Base-by-base conservation (phyloP, 2,888 invertebrate species). In the Nephrotoma appendiculata region DNA sequence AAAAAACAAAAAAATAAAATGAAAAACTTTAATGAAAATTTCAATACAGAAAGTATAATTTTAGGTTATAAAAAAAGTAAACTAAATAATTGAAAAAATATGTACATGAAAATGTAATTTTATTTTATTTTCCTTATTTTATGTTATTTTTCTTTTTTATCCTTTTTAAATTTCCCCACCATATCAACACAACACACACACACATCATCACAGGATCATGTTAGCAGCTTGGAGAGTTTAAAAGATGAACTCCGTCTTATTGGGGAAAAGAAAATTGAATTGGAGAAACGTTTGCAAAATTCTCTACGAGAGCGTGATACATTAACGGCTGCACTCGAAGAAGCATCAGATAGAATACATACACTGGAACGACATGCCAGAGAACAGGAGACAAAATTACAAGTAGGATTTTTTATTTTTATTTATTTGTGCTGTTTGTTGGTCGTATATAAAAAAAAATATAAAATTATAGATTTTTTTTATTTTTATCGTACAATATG, bases 201-300 rank as follows among this genome's bases (percentile, higher is more conserved):
- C 15, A n/a, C 43, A 86, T 41, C 42, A 15, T n/a, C n/a, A 6
- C 94, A 97, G 93, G 97, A 98, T 90, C 98, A 98, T 90, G 96
- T 97, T 88, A 96, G 95, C 90, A 97, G 98, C 90, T 93, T 98
- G 89, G 97, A 97, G 90, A 95, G 96, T 86, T 94, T 98, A 15
- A 94, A 96, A 90, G 96, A 98, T 89, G 98, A 98, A 93, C 94
- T 98, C 87, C 95, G 96, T 89, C 91, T 97, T 89, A 94, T 97
- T 88, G 94, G 95, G 44, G 96, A 96, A 89, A 96, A 97, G 91
- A 96, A 96, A 89, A 93, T 94, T 87, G 98, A 98, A 89, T 92
- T 98, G 89, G 98, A 98, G 91, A 94, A 95, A 90, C 93, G 96
- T 89, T 93, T 98, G 88, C 94, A 95, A 88, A 92, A 94, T 88